A percentile compares a stretch with the other conserved stretches of the same genome.
These are phyloP conservation scores for Cryptosula pallasiana DNA, from an alignment of 2,888 invertebrate genomes.

Conservation along the genomic window DNA sequence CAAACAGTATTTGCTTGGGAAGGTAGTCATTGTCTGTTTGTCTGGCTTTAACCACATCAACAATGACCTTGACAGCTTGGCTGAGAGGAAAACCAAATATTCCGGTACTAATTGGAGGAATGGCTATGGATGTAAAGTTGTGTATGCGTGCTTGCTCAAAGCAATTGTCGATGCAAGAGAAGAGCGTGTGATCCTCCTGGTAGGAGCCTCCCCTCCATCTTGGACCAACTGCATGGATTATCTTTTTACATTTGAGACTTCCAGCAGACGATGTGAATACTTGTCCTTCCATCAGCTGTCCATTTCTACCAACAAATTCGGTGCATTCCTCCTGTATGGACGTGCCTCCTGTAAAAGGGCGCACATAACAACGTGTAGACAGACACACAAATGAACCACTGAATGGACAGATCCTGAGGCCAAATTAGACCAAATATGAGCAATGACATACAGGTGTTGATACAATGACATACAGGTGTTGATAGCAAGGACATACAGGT, in stretches of 20 bases:
- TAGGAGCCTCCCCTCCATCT: constrained; percentile 31
- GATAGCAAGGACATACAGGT: too few relatives aligned
- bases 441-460: too few relatives aligned
- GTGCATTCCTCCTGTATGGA: constrained; percentile 31
- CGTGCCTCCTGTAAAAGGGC: not conserved
- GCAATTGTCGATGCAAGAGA: constrained; percentile 30
- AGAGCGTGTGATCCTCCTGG: constrained; percentile 30
- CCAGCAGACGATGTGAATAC: constrained; percentile 32
- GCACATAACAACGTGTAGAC: too few relatives aligned
- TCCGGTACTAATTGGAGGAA: constrained; percentile 41
- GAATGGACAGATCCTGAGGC: too few relatives aligned
- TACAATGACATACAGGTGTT: too few relatives aligned
- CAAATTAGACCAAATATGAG: too few relatives aligned
- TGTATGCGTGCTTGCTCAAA: constrained; percentile 28
- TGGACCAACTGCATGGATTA: constrained; percentile 37
- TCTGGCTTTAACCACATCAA: not conserved
- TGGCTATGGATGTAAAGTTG: constrained; percentile 32
- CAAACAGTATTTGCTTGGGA: not conserved
- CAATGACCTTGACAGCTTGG: not conserved
- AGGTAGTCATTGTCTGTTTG: not conserved
- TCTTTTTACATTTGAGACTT: constrained; percentile 29
- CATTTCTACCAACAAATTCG: constrained; percentile 29
- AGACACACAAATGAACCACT: too few relatives aligned
- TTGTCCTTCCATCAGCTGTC: constrained; percentile 31
- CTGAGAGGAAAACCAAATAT: constrained; percentile 32